A percentile compares a stretch with the other conserved stretches of the same genome.
These are phyloP conservation scores for Nasonia oneida DNA, from an alignment of 2,888 invertebrate species.

Conservation along the genomic window DNA sequence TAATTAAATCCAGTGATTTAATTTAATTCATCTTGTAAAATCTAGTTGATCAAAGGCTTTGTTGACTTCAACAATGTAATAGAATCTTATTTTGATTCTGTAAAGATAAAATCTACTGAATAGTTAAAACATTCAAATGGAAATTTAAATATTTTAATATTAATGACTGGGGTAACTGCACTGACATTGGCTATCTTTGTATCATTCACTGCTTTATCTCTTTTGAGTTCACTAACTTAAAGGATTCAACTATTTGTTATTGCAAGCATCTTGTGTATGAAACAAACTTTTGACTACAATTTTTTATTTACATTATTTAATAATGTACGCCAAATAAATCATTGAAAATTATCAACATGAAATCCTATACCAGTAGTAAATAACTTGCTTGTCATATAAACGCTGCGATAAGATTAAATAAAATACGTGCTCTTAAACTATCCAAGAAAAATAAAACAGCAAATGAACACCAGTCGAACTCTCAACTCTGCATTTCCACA, in stretches of 20 bases:
- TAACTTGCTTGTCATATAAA: neutral
- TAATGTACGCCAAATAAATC: neutral
- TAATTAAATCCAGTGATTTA: neutral
- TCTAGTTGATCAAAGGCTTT: neutral
- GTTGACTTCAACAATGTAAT: neutral
- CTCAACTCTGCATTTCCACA: neutral
- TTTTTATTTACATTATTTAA: neutral
- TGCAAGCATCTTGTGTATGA: neutral
- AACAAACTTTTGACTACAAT: neutral
- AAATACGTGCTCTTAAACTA: too few species aligned
- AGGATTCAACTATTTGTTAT: neutral
- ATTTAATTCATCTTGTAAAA: neutral
- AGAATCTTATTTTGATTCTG: neutral
- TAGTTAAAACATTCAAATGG: slow-evolving; percentile 14
- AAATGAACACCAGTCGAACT: neutral
- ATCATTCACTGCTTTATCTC: neutral
- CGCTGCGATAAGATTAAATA: too few species aligned
- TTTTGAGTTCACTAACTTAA: neutral
- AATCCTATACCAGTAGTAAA: neutral
- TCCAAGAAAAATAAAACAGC: too few species aligned
- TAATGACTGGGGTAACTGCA: slow-evolving; percentile 12
- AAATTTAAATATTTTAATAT: slow-evolving; percentile 23
- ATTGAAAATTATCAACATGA: neutral
- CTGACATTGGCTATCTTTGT: neutral
- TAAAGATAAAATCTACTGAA: slow-evolving; percentile 14